Evolutionary conservation across 37 sponge, comb jelly and placozoan species (phyloP).

Genomic region (Aphrocallistes beatrix): DNA sequence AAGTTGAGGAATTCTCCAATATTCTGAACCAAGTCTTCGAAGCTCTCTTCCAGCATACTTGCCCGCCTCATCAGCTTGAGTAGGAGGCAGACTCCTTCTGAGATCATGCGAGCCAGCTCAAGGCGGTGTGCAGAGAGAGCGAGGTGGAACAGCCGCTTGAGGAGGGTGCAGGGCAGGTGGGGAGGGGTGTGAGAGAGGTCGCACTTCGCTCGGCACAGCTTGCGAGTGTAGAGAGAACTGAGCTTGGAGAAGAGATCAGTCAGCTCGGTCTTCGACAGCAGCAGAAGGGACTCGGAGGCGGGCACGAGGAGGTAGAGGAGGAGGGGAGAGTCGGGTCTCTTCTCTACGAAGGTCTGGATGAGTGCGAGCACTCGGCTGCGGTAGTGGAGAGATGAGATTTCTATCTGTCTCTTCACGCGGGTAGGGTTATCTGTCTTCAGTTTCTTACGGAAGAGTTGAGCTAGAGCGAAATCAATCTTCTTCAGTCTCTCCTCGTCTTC

Average conservation of each 20-base stretch:
- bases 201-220: neutral
- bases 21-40: neutral
- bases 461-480: neutral
- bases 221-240: neutral
- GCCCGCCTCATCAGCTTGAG: neutral
- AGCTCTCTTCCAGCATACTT: neutral
- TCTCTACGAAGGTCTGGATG: neutral
- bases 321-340: neutral
- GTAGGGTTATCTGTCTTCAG: neutral
- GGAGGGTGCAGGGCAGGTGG: neutral
- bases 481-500: conserved; percentile 2
- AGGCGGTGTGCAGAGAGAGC: neutral
- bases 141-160: neutral
- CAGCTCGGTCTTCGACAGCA: neutral
- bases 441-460: neutral
- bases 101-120: neutral
- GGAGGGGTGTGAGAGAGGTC: neutral
- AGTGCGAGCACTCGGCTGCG: neutral
- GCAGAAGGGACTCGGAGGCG: neutral
- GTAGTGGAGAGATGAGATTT: neutral
- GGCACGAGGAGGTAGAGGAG: neutral
- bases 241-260: neutral
- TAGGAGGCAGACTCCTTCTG: neutral
- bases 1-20: neutral
- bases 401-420: neutral